Base-by-base conservation (phyloP, 2,888 invertebrate species). In the Dasypogon diadema region DNA sequence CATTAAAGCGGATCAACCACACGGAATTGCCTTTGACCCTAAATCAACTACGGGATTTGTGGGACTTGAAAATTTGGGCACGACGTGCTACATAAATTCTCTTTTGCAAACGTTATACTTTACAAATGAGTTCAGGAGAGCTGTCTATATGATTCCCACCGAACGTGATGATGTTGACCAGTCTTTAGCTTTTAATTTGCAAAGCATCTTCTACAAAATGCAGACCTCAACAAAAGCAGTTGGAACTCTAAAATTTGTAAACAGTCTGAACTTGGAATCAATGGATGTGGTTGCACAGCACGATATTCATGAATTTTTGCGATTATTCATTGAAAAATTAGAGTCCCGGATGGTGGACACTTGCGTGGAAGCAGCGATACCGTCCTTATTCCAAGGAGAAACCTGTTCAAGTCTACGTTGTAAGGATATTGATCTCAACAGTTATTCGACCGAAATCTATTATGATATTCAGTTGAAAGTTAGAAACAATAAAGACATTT, bases 211-310 rank as follows among this genome's bases (percentile, higher is more conserved):
- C 87, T 98, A 98, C 84, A 99, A 99, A 85, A 88, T 99, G 77
- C 99, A 99, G 87, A 98, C 97, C 85, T 95, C 93, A 79, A 98
- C 98, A 87, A 97, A 97, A 86, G 98, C 99, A 2, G 99, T 99
- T 12, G 99, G 99, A 79, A 99, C 99, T 65, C 99, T 99, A 87
- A 99, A 99, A 86, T 89, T 99, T 75, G 99, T 99, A 12, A 97
- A 98, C 87, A 98, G 98, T 80, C 99, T 99, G 87, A 99, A 99
- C 37, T 99, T 99, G 99, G 99, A 99, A 86, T 98, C 99, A 0
- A 88, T 99, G n/a, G 99, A 99, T 86, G 98, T 98, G 1, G 99
- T 99, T 85, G 98, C 99, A 97, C 99, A 99, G 85, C 99, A 99
- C 87, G 99, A 95, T 86, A 95, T 95, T 6, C 95, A 93, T 87